Base-by-base conservation (phyloP, 2,113 vertebrate species). In the Neomonachus schauinslandi region DNA sequence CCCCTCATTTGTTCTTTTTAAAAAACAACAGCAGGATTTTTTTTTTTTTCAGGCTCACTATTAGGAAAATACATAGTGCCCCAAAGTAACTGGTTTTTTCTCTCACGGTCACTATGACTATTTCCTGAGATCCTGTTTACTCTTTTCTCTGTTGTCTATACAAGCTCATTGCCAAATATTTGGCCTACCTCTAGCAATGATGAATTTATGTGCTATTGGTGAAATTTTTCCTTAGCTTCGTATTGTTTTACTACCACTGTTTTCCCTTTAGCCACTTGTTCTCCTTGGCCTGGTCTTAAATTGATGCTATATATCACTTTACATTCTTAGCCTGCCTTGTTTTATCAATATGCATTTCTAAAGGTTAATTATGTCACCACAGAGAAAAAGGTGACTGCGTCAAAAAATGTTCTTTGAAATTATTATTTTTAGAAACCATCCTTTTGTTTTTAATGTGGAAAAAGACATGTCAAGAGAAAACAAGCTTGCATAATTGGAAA, bases 1-100 rank as follows among this genome's bases (percentile, higher is more conserved):
- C 15, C 31, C 65, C 65, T 18, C 31, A 16, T 19, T 33, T 46
- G 0, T 72, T 89, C 82, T 39, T 79, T 88, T 88, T 74, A 53
- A 92, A 82, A n/a, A 94, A 76, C 26, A 63, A 51, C n/a, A 76
- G 63, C 7, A 7, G 7, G 51, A 82, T 69, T 51, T 51, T 92
- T 89, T 93, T 42, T 42, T 91, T 89, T 76, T 63, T 39, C 39
- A 74, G 53, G 26, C 21, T 82, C 49, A 26, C 57, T 53, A 39
- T 65, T 76, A 61, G 36, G 24, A 81, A 89, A 90, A 80, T 28
- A 91, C 22, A 65, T 0, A 4, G 5, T 72, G 88, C 65, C 18
- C 81, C 92, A 79, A 82, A 65, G 57, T 79, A 57, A 77, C 59
- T 81, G 72, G 80, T 83, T 77, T 91, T 67, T 71, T 91, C 16